Base-by-base conservation (phyloP, 1,140 invertebrate species). In the Drosophila sturtevanti region DNA sequence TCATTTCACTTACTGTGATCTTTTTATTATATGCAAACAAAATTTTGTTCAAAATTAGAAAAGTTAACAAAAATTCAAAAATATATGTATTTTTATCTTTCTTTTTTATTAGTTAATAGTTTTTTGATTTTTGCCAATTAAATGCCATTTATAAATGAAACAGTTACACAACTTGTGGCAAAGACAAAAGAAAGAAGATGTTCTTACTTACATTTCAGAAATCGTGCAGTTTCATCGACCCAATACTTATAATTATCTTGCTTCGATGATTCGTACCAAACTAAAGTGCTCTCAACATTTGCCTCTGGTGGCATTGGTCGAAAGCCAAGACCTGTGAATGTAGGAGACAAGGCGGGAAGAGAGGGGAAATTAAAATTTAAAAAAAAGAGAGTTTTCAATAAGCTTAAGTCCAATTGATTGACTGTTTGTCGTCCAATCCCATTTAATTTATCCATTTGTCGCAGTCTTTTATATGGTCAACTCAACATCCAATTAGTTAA, bases 281-380 rank as follows among this genome's bases (percentile, higher is more conserved):
- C 97, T 63, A 99, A 94, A 54, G 98, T 98, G 91, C 97, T 98
- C 91, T 98, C 97, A 81, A 98, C 95, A 92, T 98, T 97, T 66
- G 95, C 95, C 66, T 95, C 94, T 76, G 96, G 95, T 37, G 98
- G 98, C 95, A 97, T 97, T 60, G 98, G 98, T 85, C 98, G 94
- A 93, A 98, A 99, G 75, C 98, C 98, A 85, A 99, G 94, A 91
- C 97, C 97, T 95, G 89, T 9, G 91, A 77, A 61, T 7, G 7
- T 4, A 16, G 4, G 34, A 2, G 1, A n/a, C 65, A 9, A 41
- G 24, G 35, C 48, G 41, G 44, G 3, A 6, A 12, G 21, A 14
- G 1, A 24, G 59, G 27, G 24, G 0, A 35, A 41, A 24, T 48
- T 21, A 22, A 34, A 55, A n/a, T n/a, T n/a, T n/a, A n/a, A n/a